These are phyloP conservation scores for Puffinus mauretanicus DNA, from an alignment of 2,113 vertebrate genomes.

Conservation along the genomic window DNA sequence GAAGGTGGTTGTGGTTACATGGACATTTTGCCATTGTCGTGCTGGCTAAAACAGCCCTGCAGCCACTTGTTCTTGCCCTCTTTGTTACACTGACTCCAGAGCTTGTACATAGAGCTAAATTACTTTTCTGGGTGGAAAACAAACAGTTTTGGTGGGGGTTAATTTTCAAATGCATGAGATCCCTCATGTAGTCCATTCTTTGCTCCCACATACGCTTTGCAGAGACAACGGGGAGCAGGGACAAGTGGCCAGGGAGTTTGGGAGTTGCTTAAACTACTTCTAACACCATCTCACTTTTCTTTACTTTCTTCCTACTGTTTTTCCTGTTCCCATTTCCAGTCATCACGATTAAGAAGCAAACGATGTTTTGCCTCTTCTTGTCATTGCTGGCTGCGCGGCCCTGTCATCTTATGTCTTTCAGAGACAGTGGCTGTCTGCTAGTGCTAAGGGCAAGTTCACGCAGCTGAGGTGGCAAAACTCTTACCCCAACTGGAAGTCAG, in stretches of 20 bases:
- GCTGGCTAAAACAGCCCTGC: neutral
- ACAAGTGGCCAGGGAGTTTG: neutral
- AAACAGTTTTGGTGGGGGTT: neutral
- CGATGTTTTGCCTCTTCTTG: neutral
- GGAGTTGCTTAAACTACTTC: neutral
- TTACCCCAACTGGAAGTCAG: neutral
- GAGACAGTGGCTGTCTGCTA: neutral
- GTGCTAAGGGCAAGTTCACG: neutral
- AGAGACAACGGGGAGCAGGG: neutral
- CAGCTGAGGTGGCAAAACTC: neutral
- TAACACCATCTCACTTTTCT: neutral
- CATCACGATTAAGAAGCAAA: neutral
- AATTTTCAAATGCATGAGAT: neutral
- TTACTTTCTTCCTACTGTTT: neutral
- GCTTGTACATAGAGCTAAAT: neutral
- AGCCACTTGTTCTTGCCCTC: neutral
- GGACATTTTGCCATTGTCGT: neutral
- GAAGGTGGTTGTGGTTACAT: neutral
- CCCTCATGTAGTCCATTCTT: neutral
- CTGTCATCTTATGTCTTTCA: neutral
- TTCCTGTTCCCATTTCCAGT: neutral
- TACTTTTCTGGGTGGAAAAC: neutral
- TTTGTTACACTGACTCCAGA: neutral
- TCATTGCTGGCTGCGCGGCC: rapidly evolving
- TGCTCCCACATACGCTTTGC: neutral